phyloP scores from a whole-genome alignment of 2,797 vertebrate genomes.

The Parambassis ranga region DNA sequence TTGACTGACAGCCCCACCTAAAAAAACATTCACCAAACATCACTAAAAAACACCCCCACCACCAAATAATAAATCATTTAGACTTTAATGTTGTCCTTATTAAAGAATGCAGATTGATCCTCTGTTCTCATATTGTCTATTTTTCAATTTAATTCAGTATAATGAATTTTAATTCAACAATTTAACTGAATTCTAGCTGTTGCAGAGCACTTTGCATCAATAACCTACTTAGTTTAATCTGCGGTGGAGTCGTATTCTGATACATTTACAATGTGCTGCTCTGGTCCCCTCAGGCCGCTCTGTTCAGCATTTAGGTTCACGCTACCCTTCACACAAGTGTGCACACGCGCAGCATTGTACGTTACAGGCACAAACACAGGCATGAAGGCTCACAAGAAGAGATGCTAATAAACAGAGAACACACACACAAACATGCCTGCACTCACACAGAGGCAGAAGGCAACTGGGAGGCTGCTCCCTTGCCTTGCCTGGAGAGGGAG shows the following conservation, averaged over 20 bases:
- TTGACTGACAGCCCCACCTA: too few species aligned
- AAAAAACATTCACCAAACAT: too few species aligned
- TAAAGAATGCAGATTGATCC: too few species aligned
- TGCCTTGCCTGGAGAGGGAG: conserved; percentile 78
- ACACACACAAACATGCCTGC: conserved; percentile 57
- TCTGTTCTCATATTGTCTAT: too few species aligned
- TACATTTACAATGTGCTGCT: conserved; percentile 59
- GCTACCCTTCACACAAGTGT: conserved; percentile 17
- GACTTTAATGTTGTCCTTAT: not conserved
- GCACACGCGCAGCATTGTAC: conserved; percentile 5
- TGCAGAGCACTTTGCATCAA: conserved; percentile 51
- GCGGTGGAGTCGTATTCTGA: conserved; percentile 55
- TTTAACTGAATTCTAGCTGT: conserved; percentile 32
- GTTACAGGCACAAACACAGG: conserved; percentile 51
- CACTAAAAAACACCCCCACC: too few species aligned
- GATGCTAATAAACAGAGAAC: conserved; percentile 65
- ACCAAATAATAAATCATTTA: too few species aligned
- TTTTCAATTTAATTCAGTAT: conserved; percentile 22
- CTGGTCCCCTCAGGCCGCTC: conserved; percentile 57
- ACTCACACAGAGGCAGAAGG: conserved; percentile 65
- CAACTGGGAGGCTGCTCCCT: conserved; percentile 75
- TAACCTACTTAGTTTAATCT: conserved; percentile 72
- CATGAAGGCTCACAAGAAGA: conserved; percentile 63
- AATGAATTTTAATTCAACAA: conserved; percentile 37
- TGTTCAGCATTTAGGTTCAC: conserved; percentile 51